phyloP scores from a whole-genome alignment of 1,140 invertebrate species.

The Uloborus diversus region DNA sequence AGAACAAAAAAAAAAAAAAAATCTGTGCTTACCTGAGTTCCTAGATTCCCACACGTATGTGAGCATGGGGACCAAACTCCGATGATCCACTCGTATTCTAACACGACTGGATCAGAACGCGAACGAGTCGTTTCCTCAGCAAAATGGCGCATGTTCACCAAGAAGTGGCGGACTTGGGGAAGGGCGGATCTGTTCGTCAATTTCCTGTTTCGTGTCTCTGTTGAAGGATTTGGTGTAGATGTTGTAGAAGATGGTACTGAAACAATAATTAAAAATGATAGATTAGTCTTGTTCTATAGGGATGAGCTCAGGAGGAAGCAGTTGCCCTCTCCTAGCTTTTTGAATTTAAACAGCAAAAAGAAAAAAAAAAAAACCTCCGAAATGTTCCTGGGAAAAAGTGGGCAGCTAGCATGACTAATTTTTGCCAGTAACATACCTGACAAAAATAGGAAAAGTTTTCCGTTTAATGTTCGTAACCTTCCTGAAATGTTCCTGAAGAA shows the following conservation, averaged over 20 bases:
- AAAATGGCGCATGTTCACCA: conserved; percentile 41
- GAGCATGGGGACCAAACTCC: conserved; percentile 88
- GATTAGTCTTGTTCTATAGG: no score
- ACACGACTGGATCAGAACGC: conserved; percentile 44
- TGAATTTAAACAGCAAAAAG: no score
- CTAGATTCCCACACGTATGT: conserved; percentile 83
- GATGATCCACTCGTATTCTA: conserved; percentile 81
- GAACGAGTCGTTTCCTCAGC: conserved; percentile 30
- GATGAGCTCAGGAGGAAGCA: no score
- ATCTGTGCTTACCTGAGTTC: conserved; percentile 70
- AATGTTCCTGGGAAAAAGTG: no score
- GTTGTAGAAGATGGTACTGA: background rate
- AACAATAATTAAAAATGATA: conserved; percentile 11
- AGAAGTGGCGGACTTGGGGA: conserved; percentile 42
- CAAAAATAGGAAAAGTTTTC: no score
- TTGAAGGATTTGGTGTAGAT: background rate
- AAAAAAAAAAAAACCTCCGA: no score
- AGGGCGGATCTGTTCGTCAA: conserved; percentile 19
- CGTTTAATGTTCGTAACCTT: no score
- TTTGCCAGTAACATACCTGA: no score
- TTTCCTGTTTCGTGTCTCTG: background rate
- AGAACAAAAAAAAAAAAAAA: background rate
- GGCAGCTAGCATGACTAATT: no score
- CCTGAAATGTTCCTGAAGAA: no score
- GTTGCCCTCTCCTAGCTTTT: no score